Evolutionary conservation across 2,113 vertebrate species (phyloP).

Genomic region (Corapipo altera): DNA sequence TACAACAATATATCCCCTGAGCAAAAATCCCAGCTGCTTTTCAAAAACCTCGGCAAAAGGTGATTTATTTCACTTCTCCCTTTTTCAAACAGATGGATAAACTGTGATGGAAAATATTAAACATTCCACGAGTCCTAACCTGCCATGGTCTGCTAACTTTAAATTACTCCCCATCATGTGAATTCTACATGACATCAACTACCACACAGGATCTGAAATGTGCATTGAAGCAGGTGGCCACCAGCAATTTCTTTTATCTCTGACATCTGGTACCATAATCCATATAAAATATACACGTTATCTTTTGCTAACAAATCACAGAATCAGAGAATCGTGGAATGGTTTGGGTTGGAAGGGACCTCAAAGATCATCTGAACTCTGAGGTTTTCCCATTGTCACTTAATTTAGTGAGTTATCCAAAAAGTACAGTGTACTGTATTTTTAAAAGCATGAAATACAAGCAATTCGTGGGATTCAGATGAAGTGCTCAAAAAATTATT

Average conservation of each 20-base stretch:
- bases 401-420: neutral
- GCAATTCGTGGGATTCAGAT: neutral
- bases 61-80: neutral
- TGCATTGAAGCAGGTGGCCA: slow-evolving; percentile 65
- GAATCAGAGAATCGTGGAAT: neutral
- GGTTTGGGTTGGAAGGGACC: neutral
- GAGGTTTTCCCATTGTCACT: neutral
- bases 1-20: neutral
- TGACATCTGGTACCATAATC: slow-evolving; percentile 63
- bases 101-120: slow-evolving; percentile 16
- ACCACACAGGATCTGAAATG: slow-evolving; percentile 46
- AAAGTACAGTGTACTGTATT: neutral
- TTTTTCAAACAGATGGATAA: neutral
- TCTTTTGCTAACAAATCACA: slow-evolving; percentile 62
- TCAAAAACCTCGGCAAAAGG: neutral
- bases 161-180: slow-evolving; percentile 12
- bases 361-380: neutral
- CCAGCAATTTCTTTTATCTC: neutral
- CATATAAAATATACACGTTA: slow-evolving; percentile 5
- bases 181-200: slow-evolving; percentile 55
- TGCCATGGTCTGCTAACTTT: slow-evolving; percentile 50
- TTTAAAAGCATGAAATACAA: neutral
- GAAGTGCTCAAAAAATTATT: neutral
- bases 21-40: neutral
- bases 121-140: slow-evolving; percentile 21